Conservation (phyloP, 2,888 invertebrate species). For the Lasius fuliginosus region DNA sequence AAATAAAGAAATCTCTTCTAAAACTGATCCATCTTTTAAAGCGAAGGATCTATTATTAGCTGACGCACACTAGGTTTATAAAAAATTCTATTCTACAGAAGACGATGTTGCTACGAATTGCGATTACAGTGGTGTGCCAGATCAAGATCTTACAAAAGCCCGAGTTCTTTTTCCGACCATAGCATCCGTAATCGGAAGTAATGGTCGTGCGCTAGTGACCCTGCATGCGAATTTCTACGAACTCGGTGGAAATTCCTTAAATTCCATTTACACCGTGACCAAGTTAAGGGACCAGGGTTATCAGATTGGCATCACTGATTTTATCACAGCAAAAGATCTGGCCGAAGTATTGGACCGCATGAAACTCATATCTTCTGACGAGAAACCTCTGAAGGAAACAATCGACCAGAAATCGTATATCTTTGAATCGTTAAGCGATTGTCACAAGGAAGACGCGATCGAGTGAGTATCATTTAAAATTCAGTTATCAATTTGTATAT, state of each 20-base stretch:
- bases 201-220: constrained; percentile 89
- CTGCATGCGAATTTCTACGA: constrained; percentile 93
- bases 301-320: constrained; percentile 93
- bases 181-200: constrained; percentile 90
- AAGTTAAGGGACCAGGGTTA: constrained; percentile 92
- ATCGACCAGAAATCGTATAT: constrained; percentile 85
- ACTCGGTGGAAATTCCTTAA: constrained; percentile 95
- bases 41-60: background rate
- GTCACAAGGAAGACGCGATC: constrained; percentile 90
- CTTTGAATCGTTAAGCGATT: constrained; percentile 88
- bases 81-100: constrained; percentile 85
- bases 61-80: background rate
- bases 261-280: constrained; percentile 94
- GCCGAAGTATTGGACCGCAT: constrained; percentile 91
- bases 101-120: constrained; percentile 88
- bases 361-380: constrained; percentile 80
- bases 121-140: constrained; percentile 90
- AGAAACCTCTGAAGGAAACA: constrained; percentile 74
- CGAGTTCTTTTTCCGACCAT: constrained; percentile 92
- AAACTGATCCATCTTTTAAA: background rate
- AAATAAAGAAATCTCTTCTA: background rate
- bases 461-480: constrained; percentile 88
- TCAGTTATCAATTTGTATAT: background rate
- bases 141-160: constrained; percentile 89
- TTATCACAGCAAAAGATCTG: constrained; percentile 91